A percentile compares a stretch with the other conserved stretches of the same genome.
Evolutionary conservation across 2,113 vertebrate genomes (phyloP).

Genomic region (Syngnathus typhle): DNA sequence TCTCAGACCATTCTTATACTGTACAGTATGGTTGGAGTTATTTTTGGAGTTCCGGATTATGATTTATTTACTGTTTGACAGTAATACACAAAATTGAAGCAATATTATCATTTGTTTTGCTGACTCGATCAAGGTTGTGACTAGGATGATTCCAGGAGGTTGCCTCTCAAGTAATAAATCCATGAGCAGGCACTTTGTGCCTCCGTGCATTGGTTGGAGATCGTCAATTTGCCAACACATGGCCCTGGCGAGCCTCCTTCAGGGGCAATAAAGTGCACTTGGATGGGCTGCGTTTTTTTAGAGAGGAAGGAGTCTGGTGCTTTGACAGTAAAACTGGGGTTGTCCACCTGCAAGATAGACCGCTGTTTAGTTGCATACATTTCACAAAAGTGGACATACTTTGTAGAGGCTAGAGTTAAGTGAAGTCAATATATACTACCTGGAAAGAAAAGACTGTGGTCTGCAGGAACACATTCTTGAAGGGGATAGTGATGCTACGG

Average conservation of each 20-base stretch:
- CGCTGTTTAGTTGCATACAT: not conserved
- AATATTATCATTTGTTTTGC: not conserved
- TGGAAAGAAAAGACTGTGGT: slow-evolving; percentile 64
- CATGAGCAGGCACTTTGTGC: slow-evolving; percentile 61
- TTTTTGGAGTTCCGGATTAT: not conserved
- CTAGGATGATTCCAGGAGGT: slow-evolving; percentile 39
- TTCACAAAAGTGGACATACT: not conserved
- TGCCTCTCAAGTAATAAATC: slow-evolving; percentile 79
- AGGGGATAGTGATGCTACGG: slow-evolving; percentile 70
- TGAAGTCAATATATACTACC: slow-evolving; percentile 8
- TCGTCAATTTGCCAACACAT: slow-evolving; percentile 68
- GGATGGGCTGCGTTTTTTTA: slow-evolving; percentile 70
- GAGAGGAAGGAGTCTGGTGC: slow-evolving; percentile 56
- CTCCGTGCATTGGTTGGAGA: slow-evolving; percentile 62
- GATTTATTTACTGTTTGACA: not conserved
- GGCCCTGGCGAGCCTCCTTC: slow-evolving; percentile 35
- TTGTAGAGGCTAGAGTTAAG: not conserved
- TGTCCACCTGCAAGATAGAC: slow-evolving; percentile 60
- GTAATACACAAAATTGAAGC: not conserved
- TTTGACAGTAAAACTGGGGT: slow-evolving; percentile 70
- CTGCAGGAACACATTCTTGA: slow-evolving; percentile 82
- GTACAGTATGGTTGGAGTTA: not conserved
- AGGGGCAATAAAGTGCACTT: slow-evolving; percentile 66
- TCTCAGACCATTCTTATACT: not conserved
- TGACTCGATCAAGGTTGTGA: not conserved